Evolutionary conservation across 1,140 invertebrate species (phyloP).

Genomic region (Hyposmocoma kahamanoa): DNA sequence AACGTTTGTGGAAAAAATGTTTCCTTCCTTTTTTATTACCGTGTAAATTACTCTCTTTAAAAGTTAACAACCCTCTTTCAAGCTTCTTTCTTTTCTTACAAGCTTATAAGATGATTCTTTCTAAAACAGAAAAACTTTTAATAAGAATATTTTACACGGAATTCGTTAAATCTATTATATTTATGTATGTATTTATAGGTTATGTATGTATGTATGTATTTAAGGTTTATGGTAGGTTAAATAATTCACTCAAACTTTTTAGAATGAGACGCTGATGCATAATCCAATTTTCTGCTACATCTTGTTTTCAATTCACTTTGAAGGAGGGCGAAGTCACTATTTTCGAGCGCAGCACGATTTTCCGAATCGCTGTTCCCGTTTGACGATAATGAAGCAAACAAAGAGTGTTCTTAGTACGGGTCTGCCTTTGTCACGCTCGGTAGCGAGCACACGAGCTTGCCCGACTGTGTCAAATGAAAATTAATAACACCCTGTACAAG

Average conservation of each 20-base stretch:
- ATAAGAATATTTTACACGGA: no score
- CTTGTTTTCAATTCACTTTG: not conserved
- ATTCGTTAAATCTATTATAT: no score
- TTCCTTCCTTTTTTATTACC: no score
- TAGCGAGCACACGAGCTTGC: not conserved
- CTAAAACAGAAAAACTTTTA: no score
- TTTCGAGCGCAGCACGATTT: slow-evolving; percentile 15
- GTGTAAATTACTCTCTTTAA: no score
- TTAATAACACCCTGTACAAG: slow-evolving; percentile 35
- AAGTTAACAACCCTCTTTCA: no score
- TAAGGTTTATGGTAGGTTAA: no score
- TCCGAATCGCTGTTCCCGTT: slow-evolving; percentile 14
- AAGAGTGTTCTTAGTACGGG: slow-evolving; percentile 12
- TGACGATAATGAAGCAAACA: slow-evolving; percentile 22
- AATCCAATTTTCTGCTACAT: slow-evolving; percentile 6
- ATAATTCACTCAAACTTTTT: slow-evolving; percentile 3
- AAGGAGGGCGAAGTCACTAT: not conserved
- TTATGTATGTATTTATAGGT: no score
- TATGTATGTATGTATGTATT: no score
- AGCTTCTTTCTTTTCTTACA: no score
- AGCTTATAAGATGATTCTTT: no score
- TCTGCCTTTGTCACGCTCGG: not conserved
- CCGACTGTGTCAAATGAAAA: slow-evolving; percentile 48
- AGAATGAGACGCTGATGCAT: slow-evolving; percentile 12
- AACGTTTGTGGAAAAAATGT: no score